Evolutionary conservation across 2,113 vertebrate genomes (phyloP).

Genomic region (Chaetura pelagica): DNA sequence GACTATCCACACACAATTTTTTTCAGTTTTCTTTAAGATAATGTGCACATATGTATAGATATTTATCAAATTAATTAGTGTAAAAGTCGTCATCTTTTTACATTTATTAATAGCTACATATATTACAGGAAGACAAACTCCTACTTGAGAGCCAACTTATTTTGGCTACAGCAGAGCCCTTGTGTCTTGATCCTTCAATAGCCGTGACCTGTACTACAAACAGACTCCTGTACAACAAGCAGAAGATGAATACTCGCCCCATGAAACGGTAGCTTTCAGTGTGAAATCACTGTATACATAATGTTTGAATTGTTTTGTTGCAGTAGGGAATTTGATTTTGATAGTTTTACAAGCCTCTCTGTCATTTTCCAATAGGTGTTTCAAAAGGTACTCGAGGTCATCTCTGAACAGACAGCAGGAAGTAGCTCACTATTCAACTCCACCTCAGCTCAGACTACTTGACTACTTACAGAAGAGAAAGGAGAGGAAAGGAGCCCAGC

Average conservation of each 20-base stretch:
- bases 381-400: constrained; percentile 92
- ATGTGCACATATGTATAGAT: rapidly evolving
- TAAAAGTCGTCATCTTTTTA: neutral
- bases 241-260: constrained; percentile 96
- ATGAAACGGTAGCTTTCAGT: constrained; percentile 88
- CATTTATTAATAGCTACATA: neutral
- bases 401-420: constrained; percentile 95
- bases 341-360: neutral
- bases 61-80: neutral
- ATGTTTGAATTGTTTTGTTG: neutral
- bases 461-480: constrained; percentile 96
- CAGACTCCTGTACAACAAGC: constrained; percentile 94
- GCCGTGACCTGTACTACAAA: constrained; percentile 95
- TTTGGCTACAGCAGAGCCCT: constrained; percentile 93
- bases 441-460: constrained; percentile 91
- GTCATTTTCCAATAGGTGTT: constrained; percentile 80
- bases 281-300: neutral
- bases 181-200: constrained; percentile 98
- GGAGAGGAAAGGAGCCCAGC: constrained; percentile 89
- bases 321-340: neutral
- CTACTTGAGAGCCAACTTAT: constrained; percentile 96
- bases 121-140: constrained; percentile 93
- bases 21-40: neutral
- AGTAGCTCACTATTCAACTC: constrained; percentile 85
- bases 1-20: neutral